Conservation (phyloP, 2,888 invertebrate species). For the Scaptomyza reducta region DNA sequence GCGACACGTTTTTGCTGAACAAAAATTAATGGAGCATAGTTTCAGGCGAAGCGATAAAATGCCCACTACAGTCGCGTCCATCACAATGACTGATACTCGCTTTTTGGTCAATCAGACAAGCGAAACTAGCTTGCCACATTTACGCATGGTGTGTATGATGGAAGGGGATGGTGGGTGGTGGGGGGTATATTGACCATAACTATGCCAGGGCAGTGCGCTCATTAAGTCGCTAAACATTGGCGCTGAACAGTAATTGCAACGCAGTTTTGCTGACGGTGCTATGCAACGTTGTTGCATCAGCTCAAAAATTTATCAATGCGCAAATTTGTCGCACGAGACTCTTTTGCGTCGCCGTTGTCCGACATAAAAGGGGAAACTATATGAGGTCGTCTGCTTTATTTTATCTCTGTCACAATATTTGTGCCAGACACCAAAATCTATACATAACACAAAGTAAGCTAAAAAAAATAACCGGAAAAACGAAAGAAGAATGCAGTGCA, state of each 20-base stretch:
- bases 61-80: slow-evolving; percentile 55
- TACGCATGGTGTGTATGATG: slow-evolving; percentile 11
- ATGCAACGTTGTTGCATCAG: slow-evolving; percentile 75
- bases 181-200: slow-evolving; percentile 58
- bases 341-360: slow-evolving; percentile 64
- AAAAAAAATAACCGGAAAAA: background rate
- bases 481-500: slow-evolving; percentile 29
- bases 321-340: slow-evolving; percentile 69
- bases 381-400: slow-evolving; percentile 75
- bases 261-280: slow-evolving; percentile 74
- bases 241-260: slow-evolving; percentile 63
- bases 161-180: background rate
- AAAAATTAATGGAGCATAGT: no score
- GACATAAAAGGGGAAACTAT: slow-evolving; percentile 73
- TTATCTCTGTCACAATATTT: slow-evolving; percentile 63
- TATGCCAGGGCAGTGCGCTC: slow-evolving; percentile 73
- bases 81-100: slow-evolving; percentile 25
- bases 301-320: slow-evolving; percentile 64
- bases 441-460: slow-evolving; percentile 4
- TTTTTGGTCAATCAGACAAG: slow-evolving; percentile 44
- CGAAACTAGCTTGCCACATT: slow-evolving; percentile 64
- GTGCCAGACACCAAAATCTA: slow-evolving; percentile 64
- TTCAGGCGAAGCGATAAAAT: slow-evolving; percentile 35
- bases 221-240: slow-evolving; percentile 61
- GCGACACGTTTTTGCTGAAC: no score